Evolutionary conservation across 2,113 vertebrate genomes (phyloP).

Genomic region (Ibidorhyncha struthersii): DNA sequence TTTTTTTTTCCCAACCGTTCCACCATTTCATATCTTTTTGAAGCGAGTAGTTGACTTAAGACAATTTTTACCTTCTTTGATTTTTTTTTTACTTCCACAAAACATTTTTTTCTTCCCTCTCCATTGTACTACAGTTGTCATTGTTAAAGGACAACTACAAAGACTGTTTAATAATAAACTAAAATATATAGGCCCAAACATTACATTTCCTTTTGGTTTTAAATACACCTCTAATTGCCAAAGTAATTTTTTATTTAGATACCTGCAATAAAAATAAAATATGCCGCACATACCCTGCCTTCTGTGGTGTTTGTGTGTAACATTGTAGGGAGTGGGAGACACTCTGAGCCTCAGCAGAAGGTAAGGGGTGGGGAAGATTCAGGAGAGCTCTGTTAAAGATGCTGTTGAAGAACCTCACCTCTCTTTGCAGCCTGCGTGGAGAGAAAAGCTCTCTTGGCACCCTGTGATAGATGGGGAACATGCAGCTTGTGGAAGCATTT

Average conservation of each 20-base stretch:
- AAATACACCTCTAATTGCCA: constrained; percentile 22
- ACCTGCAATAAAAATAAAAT: background rate
- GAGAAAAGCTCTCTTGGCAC: background rate
- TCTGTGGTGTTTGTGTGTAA: background rate
- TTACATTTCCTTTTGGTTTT: background rate
- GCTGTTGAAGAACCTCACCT: background rate
- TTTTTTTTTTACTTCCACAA: background rate
- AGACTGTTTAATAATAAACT: background rate
- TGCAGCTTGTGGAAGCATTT: background rate
- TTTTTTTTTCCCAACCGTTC: background rate
- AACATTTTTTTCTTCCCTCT: background rate
- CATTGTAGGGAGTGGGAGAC: background rate
- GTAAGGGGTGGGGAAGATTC: background rate
- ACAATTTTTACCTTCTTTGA: background rate
- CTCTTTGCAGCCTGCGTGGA: background rate
- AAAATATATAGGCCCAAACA: background rate
- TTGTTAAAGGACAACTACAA: background rate
- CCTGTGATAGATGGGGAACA: accelerated
- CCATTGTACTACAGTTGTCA: background rate
- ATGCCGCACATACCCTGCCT: background rate
- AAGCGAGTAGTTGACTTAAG: background rate
- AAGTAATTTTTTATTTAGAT: background rate
- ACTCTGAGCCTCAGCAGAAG: background rate
- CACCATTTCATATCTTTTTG: background rate
- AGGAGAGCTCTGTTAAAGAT: background rate